Percentiles rank a stretch among this genome's conserved stretches.
phyloP scores from a whole-genome alignment of 2,797 vertebrate species.

The Gila robusta region DNA sequence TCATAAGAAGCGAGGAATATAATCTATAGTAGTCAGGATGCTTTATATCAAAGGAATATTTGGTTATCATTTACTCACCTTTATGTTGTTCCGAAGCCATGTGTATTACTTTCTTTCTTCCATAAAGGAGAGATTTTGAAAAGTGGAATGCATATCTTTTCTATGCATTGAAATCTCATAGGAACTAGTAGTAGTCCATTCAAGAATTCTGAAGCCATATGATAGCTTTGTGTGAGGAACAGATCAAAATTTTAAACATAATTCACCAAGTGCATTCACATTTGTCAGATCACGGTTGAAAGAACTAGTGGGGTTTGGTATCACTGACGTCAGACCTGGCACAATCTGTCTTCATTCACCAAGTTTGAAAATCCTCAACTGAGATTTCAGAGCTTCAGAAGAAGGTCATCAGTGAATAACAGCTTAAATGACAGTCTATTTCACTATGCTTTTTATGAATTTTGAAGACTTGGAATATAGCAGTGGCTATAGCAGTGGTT shows the following conservation, averaged over 20 bases:
- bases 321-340: not conserved
- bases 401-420: not conserved
- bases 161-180: not conserved
- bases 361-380: not conserved
- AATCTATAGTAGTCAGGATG: not conserved
- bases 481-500: not conserved
- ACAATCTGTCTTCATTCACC: not conserved
- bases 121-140: not conserved
- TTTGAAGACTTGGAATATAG: not conserved
- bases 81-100: not conserved
- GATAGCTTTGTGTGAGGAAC: not conserved
- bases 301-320: not conserved
- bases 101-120: not conserved
- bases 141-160: not conserved
- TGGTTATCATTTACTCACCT: not conserved
- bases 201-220: not conserved
- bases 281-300: not conserved
- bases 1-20: not conserved
- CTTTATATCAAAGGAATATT: not conserved
- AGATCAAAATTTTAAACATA: not conserved
- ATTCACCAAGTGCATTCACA: not conserved
- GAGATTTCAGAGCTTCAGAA: not conserved
- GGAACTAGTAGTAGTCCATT: not conserved
- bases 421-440: not conserved
- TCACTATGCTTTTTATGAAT: not conserved